Evolutionary conservation across 2,888 invertebrate genomes (phyloP).

Genomic region (Geophilus truncorum): DNA sequence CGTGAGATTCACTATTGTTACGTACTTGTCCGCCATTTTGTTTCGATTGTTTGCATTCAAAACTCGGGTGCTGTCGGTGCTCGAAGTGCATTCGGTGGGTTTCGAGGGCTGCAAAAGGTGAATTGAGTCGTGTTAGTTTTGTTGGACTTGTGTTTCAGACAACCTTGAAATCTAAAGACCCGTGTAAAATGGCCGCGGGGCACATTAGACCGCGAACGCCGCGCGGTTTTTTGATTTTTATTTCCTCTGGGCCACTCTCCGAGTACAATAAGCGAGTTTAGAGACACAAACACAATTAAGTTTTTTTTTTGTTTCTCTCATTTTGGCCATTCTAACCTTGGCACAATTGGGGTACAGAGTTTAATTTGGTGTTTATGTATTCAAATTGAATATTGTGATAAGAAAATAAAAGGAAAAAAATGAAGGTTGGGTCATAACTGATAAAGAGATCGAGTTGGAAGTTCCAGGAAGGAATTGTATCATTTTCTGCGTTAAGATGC

Average conservation of each 20-base stretch:
- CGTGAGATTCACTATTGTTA: too few species aligned
- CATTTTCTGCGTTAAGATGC: background rate
- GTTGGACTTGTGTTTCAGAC: background rate
- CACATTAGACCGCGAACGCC: background rate
- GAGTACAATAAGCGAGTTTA: too few species aligned
- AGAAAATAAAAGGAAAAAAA: background rate
- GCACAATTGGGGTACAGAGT: background rate
- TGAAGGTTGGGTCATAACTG: background rate
- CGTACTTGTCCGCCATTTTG: background rate
- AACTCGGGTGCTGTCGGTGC: too few species aligned
- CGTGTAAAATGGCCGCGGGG: background rate
- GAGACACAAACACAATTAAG: background rate
- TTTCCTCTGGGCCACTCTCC: too few species aligned
- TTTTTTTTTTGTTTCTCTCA: background rate
- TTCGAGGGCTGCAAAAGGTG: background rate
- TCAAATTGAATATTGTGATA: background rate
- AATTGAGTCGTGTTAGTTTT: background rate
- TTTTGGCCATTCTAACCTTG: too few species aligned
- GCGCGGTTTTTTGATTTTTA: background rate
- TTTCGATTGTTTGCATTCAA: background rate
- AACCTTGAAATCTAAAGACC: background rate
- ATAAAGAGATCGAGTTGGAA: background rate
- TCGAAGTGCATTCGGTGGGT: too few species aligned
- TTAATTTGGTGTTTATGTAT: background rate
- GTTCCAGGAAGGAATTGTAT: background rate